A percentile compares a stretch with the other conserved stretches of the same genome.
These are phyloP conservation scores for Liparis tanakae DNA, from an alignment of 2,797 vertebrate species.

Conservation along the genomic window DNA sequence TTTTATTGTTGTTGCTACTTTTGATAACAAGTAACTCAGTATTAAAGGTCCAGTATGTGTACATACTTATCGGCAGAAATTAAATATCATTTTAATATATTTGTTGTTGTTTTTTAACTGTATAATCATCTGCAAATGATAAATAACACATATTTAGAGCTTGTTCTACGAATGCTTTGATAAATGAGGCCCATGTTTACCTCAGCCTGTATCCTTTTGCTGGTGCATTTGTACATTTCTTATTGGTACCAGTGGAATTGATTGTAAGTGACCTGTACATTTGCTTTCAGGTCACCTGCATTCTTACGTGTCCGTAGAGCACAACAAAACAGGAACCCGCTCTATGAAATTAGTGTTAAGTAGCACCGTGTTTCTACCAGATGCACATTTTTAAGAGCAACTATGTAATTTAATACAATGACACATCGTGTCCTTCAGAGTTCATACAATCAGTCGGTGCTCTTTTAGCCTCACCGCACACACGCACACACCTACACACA, in stretches of 20 bases:
- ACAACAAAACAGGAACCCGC: background rate
- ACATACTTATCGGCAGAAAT: background rate
- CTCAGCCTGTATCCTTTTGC: background rate
- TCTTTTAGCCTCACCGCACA: background rate
- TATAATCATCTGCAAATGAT: background rate
- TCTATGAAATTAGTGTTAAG: background rate
- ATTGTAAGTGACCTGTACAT: background rate
- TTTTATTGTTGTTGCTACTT: background rate
- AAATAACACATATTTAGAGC: background rate
- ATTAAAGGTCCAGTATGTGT: background rate
- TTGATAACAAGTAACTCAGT: background rate
- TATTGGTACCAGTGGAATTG: background rate
- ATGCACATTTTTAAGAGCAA: background rate
- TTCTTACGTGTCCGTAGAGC: background rate
- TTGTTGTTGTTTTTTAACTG: background rate
- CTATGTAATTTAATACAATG: background rate
- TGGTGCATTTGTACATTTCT: background rate
- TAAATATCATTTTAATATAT: background rate
- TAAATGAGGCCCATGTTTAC: background rate
- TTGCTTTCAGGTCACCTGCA: background rate
- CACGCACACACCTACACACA: constrained; percentile 6
- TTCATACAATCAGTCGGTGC: background rate
- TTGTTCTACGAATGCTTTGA: background rate
- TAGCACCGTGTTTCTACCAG: background rate
- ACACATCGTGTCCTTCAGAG: background rate